Base-by-base conservation (phyloP, 2,797 vertebrate species). In the Periparus ater region DNA sequence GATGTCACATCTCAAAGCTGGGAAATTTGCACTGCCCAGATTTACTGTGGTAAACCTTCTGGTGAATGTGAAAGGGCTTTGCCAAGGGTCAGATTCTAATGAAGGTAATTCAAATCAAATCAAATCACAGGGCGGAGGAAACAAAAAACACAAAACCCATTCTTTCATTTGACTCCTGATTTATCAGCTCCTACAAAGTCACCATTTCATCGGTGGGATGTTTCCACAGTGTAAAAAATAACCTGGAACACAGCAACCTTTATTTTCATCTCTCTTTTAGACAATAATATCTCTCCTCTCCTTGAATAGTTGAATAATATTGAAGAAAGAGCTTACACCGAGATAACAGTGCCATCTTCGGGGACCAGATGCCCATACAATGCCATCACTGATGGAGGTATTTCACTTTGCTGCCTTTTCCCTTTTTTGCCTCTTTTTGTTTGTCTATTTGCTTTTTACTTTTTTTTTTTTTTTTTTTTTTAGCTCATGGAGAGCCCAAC, bases 1-100 rank as follows among this genome's bases (percentile, higher is more conserved):
- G 0, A 8, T 1, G 2, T 30, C 36, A 40, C 0, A 1, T 85
- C 17, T 53, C 42, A 75, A 78, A 85, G 26, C 62, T 75, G 44
- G 9, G n/a, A 58, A 61, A 42, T 66, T 72, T 72, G 45, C n/a
- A 38, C 38, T 75, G 50, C 26, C 10, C 38, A 40, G 6, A 40
- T 40, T 40, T 40, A 40, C 36, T 77, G 7, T 2, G 4, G 21
- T 55, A 93, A 85, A 66, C n/a, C 42, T 62, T 71, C 15, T 14
- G 25, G 29, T 23, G 18, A 94, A 60, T 44, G 36, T 32, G 57
- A 65, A 85, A 67, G 13, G 29, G 7, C 32, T 89, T 84, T 79
- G 51, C 40, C 23, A 83, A 76, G 20, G 50, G 47, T 96, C 58
- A 95, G 79, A 88, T 88, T 95, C 65, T 91, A 57, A 71, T 54